Evolutionary conservation across 2,113 vertebrate species (phyloP).

Genomic region (mouse (Mus musculus)): DNA sequence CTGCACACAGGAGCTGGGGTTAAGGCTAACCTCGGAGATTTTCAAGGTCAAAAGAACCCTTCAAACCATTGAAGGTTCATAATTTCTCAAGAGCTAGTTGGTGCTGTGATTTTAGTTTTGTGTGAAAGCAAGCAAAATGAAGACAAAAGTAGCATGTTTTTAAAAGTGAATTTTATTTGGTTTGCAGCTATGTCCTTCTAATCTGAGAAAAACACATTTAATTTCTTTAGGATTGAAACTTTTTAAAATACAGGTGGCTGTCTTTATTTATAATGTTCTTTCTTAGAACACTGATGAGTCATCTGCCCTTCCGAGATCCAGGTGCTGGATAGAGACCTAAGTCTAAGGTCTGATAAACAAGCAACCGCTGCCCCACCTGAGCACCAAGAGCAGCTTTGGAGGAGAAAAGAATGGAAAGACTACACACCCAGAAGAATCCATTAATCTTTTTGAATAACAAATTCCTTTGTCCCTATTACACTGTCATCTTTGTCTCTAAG

Average conservation of each 20-base stretch:
- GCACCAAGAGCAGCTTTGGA: background rate
- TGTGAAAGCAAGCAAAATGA: constrained; percentile 31
- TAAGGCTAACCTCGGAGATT: constrained; percentile 9
- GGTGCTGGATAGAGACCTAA: background rate
- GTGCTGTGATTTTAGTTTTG: constrained; percentile 27
- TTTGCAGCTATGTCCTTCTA: constrained; percentile 38
- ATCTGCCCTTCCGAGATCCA: constrained; percentile 15
- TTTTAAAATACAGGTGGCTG: background rate
- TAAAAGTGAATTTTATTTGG: constrained; percentile 26
- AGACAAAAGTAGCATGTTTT: constrained; percentile 28
- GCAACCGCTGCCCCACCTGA: background rate
- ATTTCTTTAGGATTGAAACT: constrained; percentile 46
- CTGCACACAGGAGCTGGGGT: background rate
- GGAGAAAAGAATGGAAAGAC: background rate
- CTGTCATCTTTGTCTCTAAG: background rate
- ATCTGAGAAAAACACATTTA: constrained; percentile 20
- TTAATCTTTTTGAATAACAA: background rate
- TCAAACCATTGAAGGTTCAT: background rate
- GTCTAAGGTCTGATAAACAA: background rate
- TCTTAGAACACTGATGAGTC: background rate
- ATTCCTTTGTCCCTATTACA: constrained; percentile 19
- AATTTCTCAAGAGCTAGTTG: background rate
- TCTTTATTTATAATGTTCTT: constrained; percentile 9
- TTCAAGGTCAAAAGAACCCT: constrained; percentile 24
- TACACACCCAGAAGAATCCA: background rate